Evolutionary conservation across 2,888 invertebrate genomes (phyloP), one percentile per base, ranked within the genome.

Genomic region (Hofmannophila pseudospretella): DNA sequence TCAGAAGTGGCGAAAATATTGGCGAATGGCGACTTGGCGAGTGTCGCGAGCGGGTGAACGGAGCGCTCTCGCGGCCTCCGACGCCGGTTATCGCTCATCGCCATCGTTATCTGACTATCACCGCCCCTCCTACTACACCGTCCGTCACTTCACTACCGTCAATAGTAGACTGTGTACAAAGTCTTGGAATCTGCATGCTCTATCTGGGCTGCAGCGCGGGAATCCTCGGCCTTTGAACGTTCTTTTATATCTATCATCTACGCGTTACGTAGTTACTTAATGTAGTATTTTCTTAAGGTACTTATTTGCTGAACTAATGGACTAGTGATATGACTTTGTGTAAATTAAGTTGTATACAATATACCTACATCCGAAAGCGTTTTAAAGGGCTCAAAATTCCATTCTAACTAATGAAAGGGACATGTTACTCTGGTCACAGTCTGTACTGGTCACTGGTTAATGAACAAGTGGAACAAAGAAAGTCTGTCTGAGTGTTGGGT

Each of bases 61-160:
- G 45, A 45, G 36, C 45, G 51, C 44, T 51, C 52, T 43, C 52
- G 58, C 61, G 68, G 67, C 70, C 69, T 72, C 66, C 50, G 47
- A 66, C 50, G 47, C 26, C 55, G 62, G 67, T 80, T 84, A 82
- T 82, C 81, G 71, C 40, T 47, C 66, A 55, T 66, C 75, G 41
- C 47, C 66, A 55, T 66, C 75, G 75, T 74, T 82, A 82, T 82
- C 82, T 70, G 61, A 49, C 62, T 67, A 75, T 73, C 69, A 62
- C 69, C 63, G 57, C 73, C 70, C 76, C 53, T 74, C 67, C 55
- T 38, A 34, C 44, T 1, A 50, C 54, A 66, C 71, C 57, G 67
- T 67, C 71, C 57, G 67, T 67, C 66, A 67, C 67, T 69, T 54
- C 51, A 19, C 12, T 28, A 7, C 36, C 20, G 26, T 16, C 32